Base-by-base conservation (phyloP, 2,888 invertebrate genomes). In the Aleiodes testaceus region DNA sequence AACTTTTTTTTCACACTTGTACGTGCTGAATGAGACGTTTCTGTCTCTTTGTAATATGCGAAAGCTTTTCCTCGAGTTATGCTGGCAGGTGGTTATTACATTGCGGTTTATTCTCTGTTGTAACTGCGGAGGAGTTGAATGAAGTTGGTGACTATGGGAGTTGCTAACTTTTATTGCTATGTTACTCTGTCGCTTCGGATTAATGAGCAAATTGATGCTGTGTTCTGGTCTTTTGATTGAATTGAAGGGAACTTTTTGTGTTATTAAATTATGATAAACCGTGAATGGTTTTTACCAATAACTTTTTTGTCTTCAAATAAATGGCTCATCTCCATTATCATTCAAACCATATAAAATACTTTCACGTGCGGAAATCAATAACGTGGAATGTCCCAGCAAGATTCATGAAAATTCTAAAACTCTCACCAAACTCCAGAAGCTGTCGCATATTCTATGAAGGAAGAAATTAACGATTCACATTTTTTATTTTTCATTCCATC, bases 341-440 rank as follows among this genome's bases (percentile, higher is more conserved):
- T 26, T 26, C 11, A 2, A 20, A 22, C 45, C 20, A 22, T 63
- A 47, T 14, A 63, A 26, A 63, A 63, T 63, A 18, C 44, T 63
- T 63, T 63, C 45, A 45, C 63, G 45, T 45, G 22, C 30, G 7
- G 14, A 26, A 63, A 63, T 63, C 63, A 63, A 63, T 47, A 63
- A 63, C 22, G 4, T n/a, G 45, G 45, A 63, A 63, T 22, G 63
- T 44, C 22, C 45, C 14, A 47, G 12, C 45, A 63, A 44, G 63
- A 63, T 20, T 45, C 44, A 22, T 20, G 45, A 22, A 47, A 63
- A 63, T 63, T 63, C 20, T 63, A 63, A 63, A 63, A 63, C 45
- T 63, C 44, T 63, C 45, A 63, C 1, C 9, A 22, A 44, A 63
- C 63, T 63, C n/a, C 12, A 45, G 14, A 63, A 7, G 36, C 44